Base-by-base conservation (phyloP, 1,140 invertebrate genomes). In the Sesamia nonagrioides region DNA sequence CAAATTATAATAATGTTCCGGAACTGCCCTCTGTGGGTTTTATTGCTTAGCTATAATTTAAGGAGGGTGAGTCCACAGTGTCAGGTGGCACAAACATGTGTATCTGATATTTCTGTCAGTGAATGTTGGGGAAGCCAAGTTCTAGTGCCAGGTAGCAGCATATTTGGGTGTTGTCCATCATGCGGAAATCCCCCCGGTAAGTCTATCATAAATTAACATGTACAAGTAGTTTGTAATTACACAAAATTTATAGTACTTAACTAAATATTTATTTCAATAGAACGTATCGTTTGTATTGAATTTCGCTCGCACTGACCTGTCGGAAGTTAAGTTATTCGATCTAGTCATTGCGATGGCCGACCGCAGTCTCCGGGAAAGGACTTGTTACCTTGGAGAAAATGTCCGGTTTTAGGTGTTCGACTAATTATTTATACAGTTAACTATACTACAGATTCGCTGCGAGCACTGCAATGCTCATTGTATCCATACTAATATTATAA, bases 141-240 rank as follows among this genome's bases (percentile, higher is more conserved):
- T 6, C 61, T 95, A 17, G 78, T 80, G 9, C 82, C 83, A 11
- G 89, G 93, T 69, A 37, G 72, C 4, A 80, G 60, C 35, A 83
- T 93, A 79, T 85, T 83, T 18, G 87, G 87, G 35, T 95, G 95
- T 79, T 95, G 95, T 84, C 94, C 94, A 6, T 85, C 85, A 17
- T 95, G 95, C 79, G 78, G 40, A 77, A n/a, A 45, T 2, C 56
- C 81, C 18, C 35, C 61, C 17, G 82, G 83, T 87, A 84, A 78
- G 77, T 52, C 68, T 54, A 3, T 13, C 3, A 54, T 18, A 54
- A 15, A 21, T 21, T 9, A 1, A 27, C 17, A 6, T 8, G 9
- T 21, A 15, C n/a, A 50, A 50, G 5, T 17, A 17, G 7, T 3
- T 54, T 17, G n/a, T 54, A 7, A 54, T 7, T 13, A 33, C 15